A percentile compares a stretch with the other conserved stretches of the same genome.
phyloP scores from a whole-genome alignment of 2,113 vertebrate species.

The Nothobranchius kuhntae region DNA sequence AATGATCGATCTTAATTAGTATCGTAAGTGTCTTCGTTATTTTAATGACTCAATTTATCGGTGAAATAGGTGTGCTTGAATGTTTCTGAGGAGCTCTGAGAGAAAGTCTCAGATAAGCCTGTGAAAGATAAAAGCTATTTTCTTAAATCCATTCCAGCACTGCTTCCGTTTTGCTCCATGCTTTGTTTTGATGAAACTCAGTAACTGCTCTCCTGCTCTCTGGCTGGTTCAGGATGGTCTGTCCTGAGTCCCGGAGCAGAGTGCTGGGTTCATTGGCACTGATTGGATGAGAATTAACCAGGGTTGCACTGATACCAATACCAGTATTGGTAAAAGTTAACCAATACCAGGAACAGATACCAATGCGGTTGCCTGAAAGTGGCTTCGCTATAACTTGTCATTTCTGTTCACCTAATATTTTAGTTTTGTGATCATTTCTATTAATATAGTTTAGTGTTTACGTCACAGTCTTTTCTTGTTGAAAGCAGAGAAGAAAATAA shows the following conservation, averaged over 20 bases:
- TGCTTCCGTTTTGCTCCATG: not conserved
- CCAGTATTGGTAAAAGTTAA: too few relatives aligned
- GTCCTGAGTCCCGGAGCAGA: not conserved
- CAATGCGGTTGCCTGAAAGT: too few relatives aligned
- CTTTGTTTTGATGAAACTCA: not conserved
- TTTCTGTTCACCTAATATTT: too few relatives aligned
- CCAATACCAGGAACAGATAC: too few relatives aligned
- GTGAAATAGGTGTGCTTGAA: not conserved
- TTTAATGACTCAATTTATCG: not conserved
- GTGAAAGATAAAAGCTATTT: slow-evolving; percentile 1
- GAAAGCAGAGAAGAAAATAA: too few relatives aligned
- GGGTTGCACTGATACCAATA: too few relatives aligned
- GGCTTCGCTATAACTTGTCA: too few relatives aligned
- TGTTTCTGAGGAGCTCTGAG: not conserved
- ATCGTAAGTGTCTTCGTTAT: not conserved
- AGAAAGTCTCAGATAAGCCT: not conserved
- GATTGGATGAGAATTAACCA: too few relatives aligned
- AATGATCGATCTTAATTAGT: not conserved
- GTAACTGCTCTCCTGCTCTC: not conserved
- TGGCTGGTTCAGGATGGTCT: not conserved
- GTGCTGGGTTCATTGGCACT: not conserved
- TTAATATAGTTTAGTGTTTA: too few relatives aligned
- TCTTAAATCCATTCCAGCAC: not conserved
- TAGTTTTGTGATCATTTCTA: too few relatives aligned
- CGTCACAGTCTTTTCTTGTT: too few relatives aligned